Conservation (phyloP, 2,113 vertebrate species). For the Apteryx mantelli region DNA sequence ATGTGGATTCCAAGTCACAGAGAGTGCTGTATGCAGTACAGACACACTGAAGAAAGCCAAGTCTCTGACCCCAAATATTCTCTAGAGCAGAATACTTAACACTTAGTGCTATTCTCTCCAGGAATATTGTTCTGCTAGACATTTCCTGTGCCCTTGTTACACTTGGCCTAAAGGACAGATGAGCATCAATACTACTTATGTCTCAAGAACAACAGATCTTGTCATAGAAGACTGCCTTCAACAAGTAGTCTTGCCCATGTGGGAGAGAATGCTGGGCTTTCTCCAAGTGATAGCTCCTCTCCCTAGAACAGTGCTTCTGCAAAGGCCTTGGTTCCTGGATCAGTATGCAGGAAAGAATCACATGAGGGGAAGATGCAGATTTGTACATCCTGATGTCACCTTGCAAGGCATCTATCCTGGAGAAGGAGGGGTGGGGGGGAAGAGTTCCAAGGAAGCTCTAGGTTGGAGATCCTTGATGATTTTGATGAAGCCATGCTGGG, state of each 20-base stretch:
- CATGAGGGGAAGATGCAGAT: not conserved
- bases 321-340: rapidly evolving
- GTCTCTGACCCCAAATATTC: not conserved
- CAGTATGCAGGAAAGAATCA: not conserved
- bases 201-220: not conserved
- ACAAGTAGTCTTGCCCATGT: not conserved
- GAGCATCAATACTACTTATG: not conserved
- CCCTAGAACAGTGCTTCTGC: not conserved
- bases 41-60: not conserved
- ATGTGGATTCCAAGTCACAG: rapidly evolving
- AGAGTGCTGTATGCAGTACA: not conserved
- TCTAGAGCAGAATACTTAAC: not conserved
- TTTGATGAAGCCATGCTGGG: not conserved
- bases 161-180: not conserved
- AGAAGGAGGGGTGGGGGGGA: not conserved
- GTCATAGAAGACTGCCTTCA: not conserved
- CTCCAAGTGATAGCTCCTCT: not conserved
- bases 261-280: not conserved
- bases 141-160: not conserved
- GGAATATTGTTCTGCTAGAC: not conserved
- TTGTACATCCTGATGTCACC: not conserved
- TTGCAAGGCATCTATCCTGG: not conserved
- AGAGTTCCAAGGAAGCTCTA: not conserved
- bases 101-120: not conserved
- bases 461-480: not conserved